Base-by-base conservation (phyloP, 2,888 invertebrate species). In the Schrankia costaestrigalis region DNA sequence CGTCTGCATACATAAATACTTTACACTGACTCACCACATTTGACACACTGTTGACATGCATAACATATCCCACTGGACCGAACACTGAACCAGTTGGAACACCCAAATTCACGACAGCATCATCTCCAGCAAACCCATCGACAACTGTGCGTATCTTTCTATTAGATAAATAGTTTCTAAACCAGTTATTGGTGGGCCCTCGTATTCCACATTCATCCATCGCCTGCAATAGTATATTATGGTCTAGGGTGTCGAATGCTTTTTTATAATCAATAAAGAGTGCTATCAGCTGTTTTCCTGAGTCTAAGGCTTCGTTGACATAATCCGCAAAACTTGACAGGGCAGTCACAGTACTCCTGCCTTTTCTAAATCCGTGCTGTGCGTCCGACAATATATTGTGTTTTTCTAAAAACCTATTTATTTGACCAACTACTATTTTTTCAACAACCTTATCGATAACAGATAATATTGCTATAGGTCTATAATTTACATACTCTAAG, bases 201-300 rank as follows among this genome's bases (percentile, higher is more conserved):
- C 35, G 11, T 12, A 37, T 31, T 5, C 31, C 31, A 2, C 36
- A 32, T 14, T 37, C 31, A 6, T 31, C 31, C 31, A 32, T 37
- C 0, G 24, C 24, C 10, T 31, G 21, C 25, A 19, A n/a, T 29
- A n/a, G n/a, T n/a, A n/a, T n/a, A n/a, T n/a, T n/a, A n/a, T n/a
- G n/a, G n/a, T n/a, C n/a, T n/a, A n/a, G n/a, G n/a, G n/a, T n/a
- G n/a, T n/a, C n/a, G n/a, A n/a, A n/a, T n/a, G n/a, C n/a, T n/a
- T n/a, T n/a, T n/a, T n/a, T n/a, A n/a, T n/a, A n/a, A n/a, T n/a
- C n/a, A n/a, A n/a, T n/a, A n/a, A n/a, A n/a, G n/a, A n/a, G n/a
- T n/a, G n/a, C n/a, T n/a, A n/a, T n/a, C n/a, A n/a, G n/a, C n/a
- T n/a, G n/a, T n/a, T n/a, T 29, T 1, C 30, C 26, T 8, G 15